Evolutionary conservation across 2,888 invertebrate genomes (phyloP), one percentile per base, ranked within the genome.

Genomic region (Trachelus tabidus): DNA sequence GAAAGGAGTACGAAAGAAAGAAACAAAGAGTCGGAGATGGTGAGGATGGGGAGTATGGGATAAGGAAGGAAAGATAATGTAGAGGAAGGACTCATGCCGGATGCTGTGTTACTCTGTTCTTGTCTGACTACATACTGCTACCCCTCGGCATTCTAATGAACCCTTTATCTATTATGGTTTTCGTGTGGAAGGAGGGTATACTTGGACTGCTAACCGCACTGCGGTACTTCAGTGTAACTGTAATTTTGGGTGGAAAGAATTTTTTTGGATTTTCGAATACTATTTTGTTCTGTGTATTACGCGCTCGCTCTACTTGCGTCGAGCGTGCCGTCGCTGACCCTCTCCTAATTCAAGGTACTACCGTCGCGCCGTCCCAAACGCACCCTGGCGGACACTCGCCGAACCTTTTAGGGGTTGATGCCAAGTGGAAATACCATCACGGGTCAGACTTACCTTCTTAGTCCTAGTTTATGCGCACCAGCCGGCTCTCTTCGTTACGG

Each of bases 401-500:
- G 56, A 56, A 56, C 56, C 56, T 56, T 56, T 56, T 56, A 23
- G 56, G 56, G 56, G 56, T 56, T 56, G 23, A 56, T 23, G 23
- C 56, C 23, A 71, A 34, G 71, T 33, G 30, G 71, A 71, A 71
- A 71, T 31, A 34, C 71, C 33, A 71, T 12, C 30, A 71, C 71
- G 71, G 34, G 34, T 77, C 56, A 56, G 56, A 56, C 88, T 90
- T 84, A 90, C 91, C 90, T 88, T 84, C 85, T 86, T 87, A 87
- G 87, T 87, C 83, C 85, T 85, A 85, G 87, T 88, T 85, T 87
- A 84, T 86, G 85, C 86, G 87, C 89, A 88, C 88, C 89, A 88
- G 89, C 86, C 89, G 88, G 86, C 88, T 85, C 88, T 88, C 87
- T 56, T 56, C 86, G 87, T 88, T 89, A 91, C 86, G 91, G 89